Conservation (phyloP, 2,888 invertebrate genomes). For the Lobophora halterata region DNA sequence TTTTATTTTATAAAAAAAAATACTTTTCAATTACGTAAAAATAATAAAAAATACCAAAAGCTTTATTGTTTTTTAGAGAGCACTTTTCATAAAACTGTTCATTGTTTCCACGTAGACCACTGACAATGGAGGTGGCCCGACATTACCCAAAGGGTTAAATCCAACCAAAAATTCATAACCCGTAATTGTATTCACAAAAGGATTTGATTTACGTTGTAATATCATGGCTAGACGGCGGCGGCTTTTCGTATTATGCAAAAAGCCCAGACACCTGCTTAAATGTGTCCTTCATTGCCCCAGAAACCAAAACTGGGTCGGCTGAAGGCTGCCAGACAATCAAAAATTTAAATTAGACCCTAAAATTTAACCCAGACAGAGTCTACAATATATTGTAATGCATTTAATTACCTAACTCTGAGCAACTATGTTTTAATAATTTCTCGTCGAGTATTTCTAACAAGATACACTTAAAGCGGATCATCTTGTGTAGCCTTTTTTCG, state of each 20-base stretch:
- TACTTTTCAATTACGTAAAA: too few relatives aligned
- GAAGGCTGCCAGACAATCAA: slow-evolving; percentile 74
- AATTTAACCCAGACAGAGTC: slow-evolving; percentile 42
- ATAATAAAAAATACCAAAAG: too few relatives aligned
- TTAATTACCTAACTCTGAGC: slow-evolving; percentile 35
- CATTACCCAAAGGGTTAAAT: slow-evolving; percentile 13
- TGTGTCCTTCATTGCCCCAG: slow-evolving; percentile 69
- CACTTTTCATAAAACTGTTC: too few relatives aligned
- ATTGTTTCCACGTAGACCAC: too few relatives aligned
- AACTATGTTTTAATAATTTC: slow-evolving; percentile 24
- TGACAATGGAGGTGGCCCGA: not conserved
- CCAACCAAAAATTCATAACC: slow-evolving; percentile 19
- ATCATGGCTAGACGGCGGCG: slow-evolving; percentile 60
- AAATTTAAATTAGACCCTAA: slow-evolving; percentile 73
- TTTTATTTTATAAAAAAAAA: too few relatives aligned
- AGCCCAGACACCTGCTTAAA: slow-evolving; percentile 65
- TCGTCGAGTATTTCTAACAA: too few relatives aligned
- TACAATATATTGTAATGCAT: slow-evolving; percentile 50
- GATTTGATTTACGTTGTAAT: slow-evolving; percentile 38
- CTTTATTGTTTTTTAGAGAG: too few relatives aligned
- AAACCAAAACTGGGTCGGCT: slow-evolving; percentile 69
- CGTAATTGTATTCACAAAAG: slow-evolving; percentile 21
- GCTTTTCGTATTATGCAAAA: slow-evolving; percentile 70
- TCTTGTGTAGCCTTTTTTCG: too few relatives aligned
- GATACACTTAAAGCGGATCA: too few relatives aligned